Evolutionary conservation across 2,113 vertebrate genomes (phyloP).

Genomic region (Scytalopus superciliaris): DNA sequence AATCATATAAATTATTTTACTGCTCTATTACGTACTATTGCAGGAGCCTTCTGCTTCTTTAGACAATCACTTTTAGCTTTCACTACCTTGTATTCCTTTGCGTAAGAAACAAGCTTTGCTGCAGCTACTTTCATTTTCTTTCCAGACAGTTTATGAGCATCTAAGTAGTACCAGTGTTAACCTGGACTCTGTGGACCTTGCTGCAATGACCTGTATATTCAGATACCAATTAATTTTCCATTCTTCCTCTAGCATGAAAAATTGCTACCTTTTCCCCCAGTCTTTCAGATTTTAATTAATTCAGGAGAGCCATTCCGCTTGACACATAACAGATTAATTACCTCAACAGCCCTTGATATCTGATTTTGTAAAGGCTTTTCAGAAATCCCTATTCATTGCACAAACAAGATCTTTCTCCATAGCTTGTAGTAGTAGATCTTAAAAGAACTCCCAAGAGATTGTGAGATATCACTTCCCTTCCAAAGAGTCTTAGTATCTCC

Average conservation of each 20-base stretch:
- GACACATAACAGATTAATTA: not conserved
- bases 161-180: not conserved
- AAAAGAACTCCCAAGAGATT: not conserved
- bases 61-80: not conserved
- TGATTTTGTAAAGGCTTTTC: not conserved
- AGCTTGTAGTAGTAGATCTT: not conserved
- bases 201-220: not conserved
- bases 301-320: not conserved
- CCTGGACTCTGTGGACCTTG: not conserved
- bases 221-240: not conserved
- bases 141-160: not conserved
- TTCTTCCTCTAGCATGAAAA: not conserved
- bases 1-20: not conserved
- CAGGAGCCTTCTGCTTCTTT: not conserved
- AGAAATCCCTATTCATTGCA: not conserved
- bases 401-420: not conserved
- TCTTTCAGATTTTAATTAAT: not conserved
- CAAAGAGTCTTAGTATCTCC: not conserved
- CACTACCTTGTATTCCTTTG: not conserved
- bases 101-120: not conserved
- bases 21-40: not conserved
- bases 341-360: not conserved
- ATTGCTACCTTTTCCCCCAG: not conserved
- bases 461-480: not conserved
- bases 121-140: not conserved